phyloP scores from a whole-genome alignment of 2,113 vertebrate species.

The Cervus canadensis region DNA sequence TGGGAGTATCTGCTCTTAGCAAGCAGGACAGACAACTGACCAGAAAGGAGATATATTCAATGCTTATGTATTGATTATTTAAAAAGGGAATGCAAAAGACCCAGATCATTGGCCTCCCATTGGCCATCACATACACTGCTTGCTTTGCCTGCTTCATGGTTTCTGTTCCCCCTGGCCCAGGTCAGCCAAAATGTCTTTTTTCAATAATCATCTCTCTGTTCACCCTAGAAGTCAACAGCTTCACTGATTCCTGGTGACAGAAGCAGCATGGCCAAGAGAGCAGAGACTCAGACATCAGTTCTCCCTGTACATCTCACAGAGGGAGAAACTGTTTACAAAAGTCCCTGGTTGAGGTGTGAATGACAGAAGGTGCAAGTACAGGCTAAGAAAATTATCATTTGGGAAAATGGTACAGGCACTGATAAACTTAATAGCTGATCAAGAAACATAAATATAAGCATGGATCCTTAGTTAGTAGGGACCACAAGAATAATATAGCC shows the following conservation, averaged over 20 bases:
- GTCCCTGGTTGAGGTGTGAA: not conserved
- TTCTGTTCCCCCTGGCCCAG: not conserved
- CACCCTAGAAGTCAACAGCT: not conserved
- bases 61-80: not conserved
- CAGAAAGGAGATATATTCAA: not conserved
- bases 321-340: not conserved
- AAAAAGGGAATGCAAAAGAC: not conserved
- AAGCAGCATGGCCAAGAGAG: not conserved
- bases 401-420: not conserved
- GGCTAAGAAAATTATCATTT: not conserved
- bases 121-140: not conserved
- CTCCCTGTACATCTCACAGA: not conserved
- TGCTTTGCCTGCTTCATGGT: not conserved
- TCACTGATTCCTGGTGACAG: not conserved
- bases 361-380: not conserved
- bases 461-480: not conserved
- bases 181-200: not conserved
- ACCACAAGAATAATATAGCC: not conserved
- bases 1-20: not conserved
- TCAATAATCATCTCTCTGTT: not conserved
- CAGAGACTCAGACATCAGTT: not conserved
- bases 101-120: not conserved
- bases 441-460: not conserved
- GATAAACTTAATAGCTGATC: not conserved
- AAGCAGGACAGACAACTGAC: not conserved